Percentiles rank a stretch among this genome's conserved stretches.
Conservation (phyloP, 2,888 invertebrate genomes). For the Noctua janthe region DNA sequence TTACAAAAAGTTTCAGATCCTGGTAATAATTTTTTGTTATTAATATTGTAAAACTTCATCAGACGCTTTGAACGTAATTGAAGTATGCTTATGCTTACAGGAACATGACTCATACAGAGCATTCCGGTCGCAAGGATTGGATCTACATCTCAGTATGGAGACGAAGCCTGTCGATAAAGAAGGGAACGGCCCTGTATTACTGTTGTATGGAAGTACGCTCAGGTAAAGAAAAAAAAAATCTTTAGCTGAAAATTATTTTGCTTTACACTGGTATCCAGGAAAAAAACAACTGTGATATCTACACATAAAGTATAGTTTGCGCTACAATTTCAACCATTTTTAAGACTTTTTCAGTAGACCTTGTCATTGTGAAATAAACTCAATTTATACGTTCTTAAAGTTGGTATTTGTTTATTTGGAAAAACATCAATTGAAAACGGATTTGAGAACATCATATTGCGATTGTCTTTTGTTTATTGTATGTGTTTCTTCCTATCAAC, state of each 20-base stretch:
- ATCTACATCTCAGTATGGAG: constrained; percentile 87
- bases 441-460: not conserved
- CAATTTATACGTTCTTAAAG: not conserved
- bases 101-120: constrained; percentile 98
- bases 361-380: not conserved
- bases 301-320: not conserved
- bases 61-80: not conserved
- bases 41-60: not conserved
- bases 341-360: not conserved
- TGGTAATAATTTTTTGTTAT: no score
- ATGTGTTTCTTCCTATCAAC: not conserved
- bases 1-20: not conserved
- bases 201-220: constrained; percentile 98
- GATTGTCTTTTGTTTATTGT: not conserved
- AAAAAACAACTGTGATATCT: not conserved
- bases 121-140: constrained; percentile 92
- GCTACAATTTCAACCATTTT: not conserved
- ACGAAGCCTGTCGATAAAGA: constrained; percentile 86
- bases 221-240: constrained; percentile 81
- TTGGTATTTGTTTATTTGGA: not conserved
- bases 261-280: not conserved
- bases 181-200: constrained; percentile 93
- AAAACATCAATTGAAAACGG: not conserved
- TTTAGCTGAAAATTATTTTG: not conserved
- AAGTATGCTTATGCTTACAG: constrained; percentile 76